phyloP scores from a whole-genome alignment of 1,140 invertebrate genomes.

The Cydia pomonella region DNA sequence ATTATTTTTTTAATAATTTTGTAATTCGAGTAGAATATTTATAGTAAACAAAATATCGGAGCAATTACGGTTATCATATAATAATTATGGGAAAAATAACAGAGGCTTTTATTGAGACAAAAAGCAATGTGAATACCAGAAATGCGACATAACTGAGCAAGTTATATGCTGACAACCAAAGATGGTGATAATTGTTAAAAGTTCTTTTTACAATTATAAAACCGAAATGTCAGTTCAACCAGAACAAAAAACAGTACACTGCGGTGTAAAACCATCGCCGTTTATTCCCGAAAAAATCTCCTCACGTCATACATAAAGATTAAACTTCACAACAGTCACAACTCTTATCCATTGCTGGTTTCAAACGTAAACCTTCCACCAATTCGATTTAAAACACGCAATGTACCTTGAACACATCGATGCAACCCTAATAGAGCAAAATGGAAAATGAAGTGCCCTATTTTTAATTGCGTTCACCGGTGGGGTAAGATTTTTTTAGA shows the following conservation, averaged over 20 bases:
- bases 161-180: too few relatives aligned
- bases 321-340: background rate
- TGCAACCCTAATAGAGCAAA: background rate
- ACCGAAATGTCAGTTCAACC: too few relatives aligned
- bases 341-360: background rate
- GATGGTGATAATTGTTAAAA: too few relatives aligned
- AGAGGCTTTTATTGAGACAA: too few relatives aligned
- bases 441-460: conserved; percentile 37
- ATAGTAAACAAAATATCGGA: too few relatives aligned
- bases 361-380: background rate
- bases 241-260: background rate
- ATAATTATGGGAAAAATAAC: too few relatives aligned
- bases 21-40: too few relatives aligned
- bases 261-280: background rate
- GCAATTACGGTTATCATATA: too few relatives aligned
- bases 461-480: conserved; percentile 54
- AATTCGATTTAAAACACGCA: background rate
- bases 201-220: too few relatives aligned
- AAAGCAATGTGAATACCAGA: too few relatives aligned
- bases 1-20: too few relatives aligned
- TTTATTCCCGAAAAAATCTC: conserved; percentile 1
- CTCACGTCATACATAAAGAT: background rate
- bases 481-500: conserved; percentile 51
- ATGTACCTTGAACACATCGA: background rate
- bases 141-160: too few relatives aligned